phyloP scores from a whole-genome alignment of 2,888 invertebrate genomes.

The Coenonympha glycerion region DNA sequence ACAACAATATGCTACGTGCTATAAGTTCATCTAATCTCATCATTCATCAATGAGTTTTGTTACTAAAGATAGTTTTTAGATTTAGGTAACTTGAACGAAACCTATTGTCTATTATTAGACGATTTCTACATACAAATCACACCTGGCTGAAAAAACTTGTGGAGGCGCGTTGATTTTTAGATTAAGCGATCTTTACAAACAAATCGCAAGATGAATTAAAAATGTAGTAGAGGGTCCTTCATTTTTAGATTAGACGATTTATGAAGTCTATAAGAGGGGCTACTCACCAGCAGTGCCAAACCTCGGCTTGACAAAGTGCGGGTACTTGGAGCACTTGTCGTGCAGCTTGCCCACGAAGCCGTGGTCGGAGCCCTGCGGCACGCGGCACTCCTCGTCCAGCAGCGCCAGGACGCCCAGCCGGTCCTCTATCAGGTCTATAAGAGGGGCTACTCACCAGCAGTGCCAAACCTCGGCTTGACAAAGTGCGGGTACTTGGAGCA shows the following conservation, averaged over 20 bases:
- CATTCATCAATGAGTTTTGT: too few relatives aligned
- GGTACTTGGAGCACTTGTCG: conserved; percentile 87
- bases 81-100: too few relatives aligned
- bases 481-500: conserved; percentile 92
- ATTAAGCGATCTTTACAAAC: too few relatives aligned
- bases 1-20: too few relatives aligned
- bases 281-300: conserved; percentile 78
- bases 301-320: conserved; percentile 91
- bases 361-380: conserved; percentile 94
- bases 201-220: too few relatives aligned
- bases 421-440: conserved; percentile 98
- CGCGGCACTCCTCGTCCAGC: conserved; percentile 97
- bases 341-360: conserved; percentile 95
- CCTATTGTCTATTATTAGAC: too few relatives aligned
- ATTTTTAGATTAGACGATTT: too few relatives aligned
- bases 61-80: too few relatives aligned
- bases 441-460: conserved; percentile 50
- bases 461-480: conserved; percentile 89
- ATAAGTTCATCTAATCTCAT: too few relatives aligned
- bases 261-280: conserved; percentile 99
- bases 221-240: conserved; percentile 92
- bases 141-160: too few relatives aligned
- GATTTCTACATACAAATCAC: too few relatives aligned
- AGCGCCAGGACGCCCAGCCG: conserved; percentile 95
- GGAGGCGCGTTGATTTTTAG: too few relatives aligned